Evolutionary conservation across 1,140 invertebrate species (phyloP), one percentile per base, ranked within the genome.

Genomic region (Drosophila erecta): DNA sequence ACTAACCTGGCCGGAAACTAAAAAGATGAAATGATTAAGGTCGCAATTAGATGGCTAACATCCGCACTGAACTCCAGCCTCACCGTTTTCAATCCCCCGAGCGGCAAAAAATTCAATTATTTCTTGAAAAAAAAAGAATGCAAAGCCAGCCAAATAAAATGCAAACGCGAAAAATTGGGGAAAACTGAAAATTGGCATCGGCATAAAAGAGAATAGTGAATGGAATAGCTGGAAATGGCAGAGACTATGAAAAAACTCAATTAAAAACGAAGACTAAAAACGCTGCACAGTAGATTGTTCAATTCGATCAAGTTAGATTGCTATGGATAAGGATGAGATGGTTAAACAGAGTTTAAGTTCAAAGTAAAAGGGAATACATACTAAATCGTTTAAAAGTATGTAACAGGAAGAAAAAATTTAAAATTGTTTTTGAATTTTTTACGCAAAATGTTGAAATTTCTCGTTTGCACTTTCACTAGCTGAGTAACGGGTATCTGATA

Each of bases 1-100:
- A 62, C 79, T 80, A 80, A 81, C 77, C 72, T 81, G 77, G 74
- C 72, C 79, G 77, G 79, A 81, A 80, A 72, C 74, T 77, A 74
- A 74, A 67, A 61, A 83, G 75, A 83, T 83, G 70, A 83, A 83
- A 83, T 83, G 79, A 83, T 83, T 83, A 83, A 78, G 71, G 51
- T 75, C 71, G 80, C 81, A 84, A 84, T 84, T 84, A 84, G 79
- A 72, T 58, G 66, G 43, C 51, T 46, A 57, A 72, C 61, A 60
- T 53, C 59, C 54, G 43, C 41, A 50, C 15, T 27, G 20, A 61
- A 24, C 65, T 22, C 55, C 14, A 71, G 70, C 44, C 55, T 41
- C 44, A 33, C 47, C 24, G 35, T 43, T 54, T 51, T 24, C 47
- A 7, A 27, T 35, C 30, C 15, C 27, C 37, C n/a, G n/a, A 47